Evolutionary conservation across 2,113 vertebrate genomes (phyloP).

Genomic region (Sinocyclocheilus anophthalmus): DNA sequence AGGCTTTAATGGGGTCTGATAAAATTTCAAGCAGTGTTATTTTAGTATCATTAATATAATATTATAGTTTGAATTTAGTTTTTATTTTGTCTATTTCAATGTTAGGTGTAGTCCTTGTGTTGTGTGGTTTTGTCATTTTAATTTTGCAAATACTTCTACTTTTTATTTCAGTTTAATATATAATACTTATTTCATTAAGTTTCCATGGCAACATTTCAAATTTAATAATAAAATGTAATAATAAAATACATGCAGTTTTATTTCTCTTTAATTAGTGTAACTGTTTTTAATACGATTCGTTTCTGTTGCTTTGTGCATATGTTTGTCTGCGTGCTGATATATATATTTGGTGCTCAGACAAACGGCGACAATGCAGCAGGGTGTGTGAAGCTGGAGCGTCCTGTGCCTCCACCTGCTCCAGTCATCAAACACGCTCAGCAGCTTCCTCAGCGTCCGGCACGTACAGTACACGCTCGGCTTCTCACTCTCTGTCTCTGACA

Average conservation of each 20-base stretch:
- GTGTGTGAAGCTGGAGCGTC: not conserved
- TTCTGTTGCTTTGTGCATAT: constrained; percentile 13
- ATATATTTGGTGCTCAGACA: constrained; percentile 14
- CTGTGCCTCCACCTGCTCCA: constrained; percentile 54
- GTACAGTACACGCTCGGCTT: not conserved
- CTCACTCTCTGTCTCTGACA: constrained; percentile 30
- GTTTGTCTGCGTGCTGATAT: not conserved
- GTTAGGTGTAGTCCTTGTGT: not conserved
- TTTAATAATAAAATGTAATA: too few relatives aligned
- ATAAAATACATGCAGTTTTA: not conserved
- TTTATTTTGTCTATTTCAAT: not conserved
- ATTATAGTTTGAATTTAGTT: not conserved
- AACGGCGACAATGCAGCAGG: not conserved
- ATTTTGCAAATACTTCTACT: not conserved
- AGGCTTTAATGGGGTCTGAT: not conserved
- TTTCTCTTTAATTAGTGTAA: not conserved
- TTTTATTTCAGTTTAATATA: not conserved
- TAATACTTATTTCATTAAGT: too few relatives aligned
- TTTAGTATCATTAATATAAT: not conserved
- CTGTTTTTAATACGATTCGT: not conserved
- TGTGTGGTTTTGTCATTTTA: not conserved
- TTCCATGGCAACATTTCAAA: too few relatives aligned
- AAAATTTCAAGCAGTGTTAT: not conserved
- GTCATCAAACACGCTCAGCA: constrained; percentile 38
- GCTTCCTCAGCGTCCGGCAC: not conserved